Evolutionary conservation across 2,113 vertebrate genomes (phyloP).

Genomic region (human): GRCh38 chr2:129248501-129249000

Average conservation of each 20-base stretch:
- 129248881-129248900: too few relatives aligned
- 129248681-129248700: background rate
- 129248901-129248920: too few relatives aligned
- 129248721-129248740: background rate
- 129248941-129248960: too few relatives aligned
- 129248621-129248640: background rate
- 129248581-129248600: background rate
- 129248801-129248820: background rate
- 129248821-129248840: background rate
- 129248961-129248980: too few relatives aligned
- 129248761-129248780: background rate
- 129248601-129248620: background rate
- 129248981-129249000: too few relatives aligned
- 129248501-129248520: background rate
- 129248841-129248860: too few relatives aligned
- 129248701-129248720: background rate
- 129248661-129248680: background rate
- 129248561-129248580: background rate
- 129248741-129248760: background rate
- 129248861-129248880: too few relatives aligned
- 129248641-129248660: background rate
- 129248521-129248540: background rate
- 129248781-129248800: background rate
- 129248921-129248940: too few relatives aligned
- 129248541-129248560: background rate